Base-by-base conservation (phyloP, 2,113 vertebrate species). In the Eolophus roseicapilla region DNA sequence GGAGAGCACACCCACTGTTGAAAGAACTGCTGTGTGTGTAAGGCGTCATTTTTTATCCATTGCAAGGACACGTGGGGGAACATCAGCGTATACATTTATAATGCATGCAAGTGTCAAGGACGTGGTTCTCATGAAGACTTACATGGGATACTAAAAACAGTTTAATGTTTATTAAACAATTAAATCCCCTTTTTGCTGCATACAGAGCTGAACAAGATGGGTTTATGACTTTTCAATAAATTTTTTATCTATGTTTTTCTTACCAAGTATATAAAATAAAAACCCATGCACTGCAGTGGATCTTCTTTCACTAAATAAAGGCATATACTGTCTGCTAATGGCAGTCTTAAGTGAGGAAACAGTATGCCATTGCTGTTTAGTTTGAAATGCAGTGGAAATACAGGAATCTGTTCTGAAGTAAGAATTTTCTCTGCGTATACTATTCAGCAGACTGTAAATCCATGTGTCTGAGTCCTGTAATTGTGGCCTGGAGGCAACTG, bases 141-240 rank as follows among this genome's bases (percentile, higher is more conserved):
- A 65, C 70, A 35, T 50, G 82, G 75, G 93, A 80, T 87, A 41
- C 91, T 95, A 78, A 92, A 94, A 93, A 74, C 47, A 86, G 47
- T 65, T 37, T 53, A 44, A 37, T 95, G 93, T 92, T 96, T 96
- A 87, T 92, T 93, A 94, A 97, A 96, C 88, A 94, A 85, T 92
- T 94, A 91, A 37, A 75, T 92, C 91, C 47, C 41, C 28, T 63
- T 75, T 86, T 79, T 91, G 44, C 52, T 53, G 57, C 80, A 21
- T 24, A 6, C 37, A 27, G 79, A 83, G 60, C 75, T 75, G 87
- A 91, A 68, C 31, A 41, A 81, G 82, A 71, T 90, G 68, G 25
- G 29, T 93, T 96, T 96, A 91, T 77, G 86, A 37, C 79, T 92
- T 90, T 70, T 43, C 80, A 90, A 11, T 95, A 77, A 39, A 64